Percentiles rank a stretch among this genome's conserved stretches.
These are phyloP conservation scores for Lamellibrachia satsuma DNA, from an alignment of 2,888 invertebrate species.

Conservation along the genomic window DNA sequence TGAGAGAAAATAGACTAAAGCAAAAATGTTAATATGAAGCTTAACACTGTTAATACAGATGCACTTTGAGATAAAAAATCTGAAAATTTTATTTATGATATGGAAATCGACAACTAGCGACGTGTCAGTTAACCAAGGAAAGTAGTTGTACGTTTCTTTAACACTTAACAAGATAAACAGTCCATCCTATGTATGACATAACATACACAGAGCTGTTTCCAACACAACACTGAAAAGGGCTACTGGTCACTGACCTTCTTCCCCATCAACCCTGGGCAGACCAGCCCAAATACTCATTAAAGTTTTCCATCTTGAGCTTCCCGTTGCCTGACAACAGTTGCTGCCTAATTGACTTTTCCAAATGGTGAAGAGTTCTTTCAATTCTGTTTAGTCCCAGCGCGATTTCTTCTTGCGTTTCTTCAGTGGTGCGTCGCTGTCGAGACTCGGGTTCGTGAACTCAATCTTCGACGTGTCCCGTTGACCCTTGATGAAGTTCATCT, in stretches of 20 bases:
- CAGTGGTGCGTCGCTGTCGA: slow-evolving; percentile 13
- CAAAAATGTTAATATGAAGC: too few species aligned
- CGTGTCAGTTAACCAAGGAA: too few species aligned
- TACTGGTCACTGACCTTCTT: neutral
- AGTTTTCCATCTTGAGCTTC: too few species aligned
- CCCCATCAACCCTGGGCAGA: neutral
- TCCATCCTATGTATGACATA: too few species aligned
- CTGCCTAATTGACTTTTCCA: neutral
- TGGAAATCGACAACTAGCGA: too few species aligned
- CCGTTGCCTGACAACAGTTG: neutral
- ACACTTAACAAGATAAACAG: too few species aligned
- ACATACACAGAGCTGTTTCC: neutral
- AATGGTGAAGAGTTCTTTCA: neutral
- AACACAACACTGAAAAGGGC: neutral
- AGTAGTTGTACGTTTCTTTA: too few species aligned
- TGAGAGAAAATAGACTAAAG: too few species aligned
- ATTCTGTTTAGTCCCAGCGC: neutral
- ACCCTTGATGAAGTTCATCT: slow-evolving; percentile 17
- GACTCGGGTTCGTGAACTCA: neutral
- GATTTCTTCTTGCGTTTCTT: slow-evolving; percentile 13
- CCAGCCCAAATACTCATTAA: neutral
- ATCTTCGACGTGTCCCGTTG: neutral
- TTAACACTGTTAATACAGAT: too few species aligned
- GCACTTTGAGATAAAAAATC: too few species aligned
- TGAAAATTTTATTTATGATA: too few species aligned